Conservation (phyloP, 2,113 vertebrate species). For the Oncorhynchus keta region DNA sequence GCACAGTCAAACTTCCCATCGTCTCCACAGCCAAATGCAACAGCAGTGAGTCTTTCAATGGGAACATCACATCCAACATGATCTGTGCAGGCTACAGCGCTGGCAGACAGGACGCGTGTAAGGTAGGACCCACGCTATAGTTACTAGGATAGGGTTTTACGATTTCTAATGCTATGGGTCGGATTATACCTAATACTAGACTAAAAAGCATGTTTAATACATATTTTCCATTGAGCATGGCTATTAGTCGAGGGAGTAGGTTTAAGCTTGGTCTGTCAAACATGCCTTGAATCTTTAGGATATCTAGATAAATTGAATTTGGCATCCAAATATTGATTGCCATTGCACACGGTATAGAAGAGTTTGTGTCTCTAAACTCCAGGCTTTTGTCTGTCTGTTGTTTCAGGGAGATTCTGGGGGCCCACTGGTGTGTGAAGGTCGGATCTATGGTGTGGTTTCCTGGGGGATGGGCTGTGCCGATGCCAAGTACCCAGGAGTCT, state of each 20-base stretch:
- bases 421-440: constrained; percentile 79
- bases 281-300: no score
- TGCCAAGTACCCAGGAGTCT: constrained; percentile 77
- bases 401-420: constrained; percentile 81
- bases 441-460: constrained; percentile 79
- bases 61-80: constrained; percentile 77
- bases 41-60: constrained; percentile 68
- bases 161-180: neutral
- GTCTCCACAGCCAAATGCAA: constrained; percentile 70
- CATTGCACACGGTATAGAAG: neutral
- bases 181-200: neutral
- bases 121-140: constrained; percentile 54
- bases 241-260: no score
- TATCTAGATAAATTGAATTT: no score
- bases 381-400: neutral
- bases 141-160: neutral
- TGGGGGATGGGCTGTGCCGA: constrained; percentile 79
- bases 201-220: neutral
- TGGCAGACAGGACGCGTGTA: constrained; percentile 78
- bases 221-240: neutral
- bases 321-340: neutral
- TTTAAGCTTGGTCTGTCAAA: no score
- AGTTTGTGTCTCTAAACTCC: neutral
- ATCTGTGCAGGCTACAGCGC: constrained; percentile 75
- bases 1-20: constrained; percentile 74